Percentiles rank a stretch among this genome's conserved stretches.
These are phyloP conservation scores for Sebastolobus altivelis DNA, from an alignment of 2,797 vertebrate genomes.

Conservation along the genomic window DNA sequence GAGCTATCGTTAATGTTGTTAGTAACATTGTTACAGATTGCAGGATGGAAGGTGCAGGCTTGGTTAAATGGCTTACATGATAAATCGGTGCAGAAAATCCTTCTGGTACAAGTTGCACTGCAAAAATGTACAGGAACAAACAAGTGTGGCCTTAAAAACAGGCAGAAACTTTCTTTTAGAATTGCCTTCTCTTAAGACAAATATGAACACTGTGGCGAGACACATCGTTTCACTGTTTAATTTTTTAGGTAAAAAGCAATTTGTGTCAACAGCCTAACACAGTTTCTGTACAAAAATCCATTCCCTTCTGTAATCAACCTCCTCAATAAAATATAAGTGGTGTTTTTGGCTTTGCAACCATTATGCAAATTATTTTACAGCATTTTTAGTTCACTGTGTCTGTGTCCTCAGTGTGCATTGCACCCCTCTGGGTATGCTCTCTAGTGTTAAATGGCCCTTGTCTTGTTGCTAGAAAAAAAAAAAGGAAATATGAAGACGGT, in stretches of 20 bases:
- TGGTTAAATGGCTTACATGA: neutral
- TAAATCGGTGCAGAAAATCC: neutral
- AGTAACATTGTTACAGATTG: neutral
- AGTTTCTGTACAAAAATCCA: neutral
- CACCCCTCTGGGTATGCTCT: conserved; percentile 26
- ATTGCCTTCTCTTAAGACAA: neutral
- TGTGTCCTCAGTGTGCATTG: neutral
- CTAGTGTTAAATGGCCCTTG: conserved; percentile 52
- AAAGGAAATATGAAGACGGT: conserved; percentile 29
- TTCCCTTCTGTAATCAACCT: conserved; percentile 14
- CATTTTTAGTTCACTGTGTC: conserved; percentile 12
- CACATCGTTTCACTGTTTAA: neutral
- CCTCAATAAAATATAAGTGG: neutral
- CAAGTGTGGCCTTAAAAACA: neutral
- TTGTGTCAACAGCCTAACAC: neutral
- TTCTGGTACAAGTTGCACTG: neutral
- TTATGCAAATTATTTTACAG: conserved; percentile 2
- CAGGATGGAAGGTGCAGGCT: neutral
- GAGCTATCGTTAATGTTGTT: neutral
- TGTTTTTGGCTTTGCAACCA: neutral
- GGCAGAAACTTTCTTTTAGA: neutral
- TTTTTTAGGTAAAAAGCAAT: conserved; percentile 1
- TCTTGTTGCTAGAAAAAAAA: conserved; percentile 39
- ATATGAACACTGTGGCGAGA: neutral
- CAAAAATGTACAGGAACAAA: neutral